Base-by-base conservation (phyloP, 2,113 vertebrate species). In the Lophura nycthemera region DNA sequence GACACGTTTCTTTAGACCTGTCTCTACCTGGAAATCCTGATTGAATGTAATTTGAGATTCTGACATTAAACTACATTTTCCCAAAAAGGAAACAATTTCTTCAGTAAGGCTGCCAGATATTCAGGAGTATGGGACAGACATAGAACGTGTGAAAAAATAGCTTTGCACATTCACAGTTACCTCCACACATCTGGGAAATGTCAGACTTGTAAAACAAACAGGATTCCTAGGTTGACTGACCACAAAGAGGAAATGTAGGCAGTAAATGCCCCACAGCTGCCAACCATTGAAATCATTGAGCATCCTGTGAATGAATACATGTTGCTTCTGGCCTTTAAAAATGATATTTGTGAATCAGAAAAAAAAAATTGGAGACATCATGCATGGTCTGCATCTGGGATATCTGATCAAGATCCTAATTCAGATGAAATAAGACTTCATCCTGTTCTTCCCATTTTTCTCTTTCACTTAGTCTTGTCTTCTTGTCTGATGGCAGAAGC, bases 351-450 rank as follows among this genome's bases (percentile, higher is more conserved):
- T 64, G 29, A 52, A 15, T 34, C 11, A 73, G 32, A 6, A 67
- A 21, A 27, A n/a, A 32, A 25, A 50, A 29, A n/a, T n/a, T 65
- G 14, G 14, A 84, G 29, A 60, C 5, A 14, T 3, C 6, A 8
- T 5, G 12, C 1, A 2, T 11, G 40, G 13, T 29, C 5, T 3
- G 5, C 7, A 22, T 4, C 11, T 0, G 6, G 29, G 34, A 34
- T 17, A 36, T 3, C 13, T 72, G 25, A 38, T 10, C 2, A 34
- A 57, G 29, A 25, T 13, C 11, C 11, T 24, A 30, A n/a, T 11
- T 74, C n/a, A 54, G 10, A 30, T 27, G 3, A 13, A 48, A 36
- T 11, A 18, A 1, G 3, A 4, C 15, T 75, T 66, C 24, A 42
- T 34, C 7, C 21, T 45, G 2, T 10, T 3, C 20, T 29, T 69